Evolutionary conservation across 2,113 vertebrate species (phyloP), one percentile per base, ranked within the genome.

Genomic region (Circaetus cinerascens): DNA sequence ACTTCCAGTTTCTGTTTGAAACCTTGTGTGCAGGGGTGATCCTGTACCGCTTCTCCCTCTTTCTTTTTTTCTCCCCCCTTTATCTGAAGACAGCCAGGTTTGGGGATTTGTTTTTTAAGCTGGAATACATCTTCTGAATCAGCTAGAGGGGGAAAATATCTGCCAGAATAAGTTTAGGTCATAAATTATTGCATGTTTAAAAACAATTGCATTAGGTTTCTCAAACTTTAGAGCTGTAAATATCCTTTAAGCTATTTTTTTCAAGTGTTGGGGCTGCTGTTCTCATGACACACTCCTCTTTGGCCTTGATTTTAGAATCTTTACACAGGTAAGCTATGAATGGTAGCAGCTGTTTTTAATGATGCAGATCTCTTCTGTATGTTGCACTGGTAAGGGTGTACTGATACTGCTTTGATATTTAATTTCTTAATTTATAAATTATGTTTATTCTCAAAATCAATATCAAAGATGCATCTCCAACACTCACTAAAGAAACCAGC

Each of bases 41-140:
- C 25, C 5, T 3, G 0, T 11, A 3, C 36, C 0, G 5, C 55
- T 64, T 16, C n/a, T 60, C 5, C 16, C 4, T 29, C 10, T 1
- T 45, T 6, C 15, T 12, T 45, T 41, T 57, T 13, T 7, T 9
- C 16, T 6, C 5, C 20, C 10, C 9, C 17, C 6, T 4, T 26
- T 3, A 34, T 14, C 14, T 23, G 72, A 53, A 29, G 26, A 10
- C 1, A 8, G 17, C 3, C n/a, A 4, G 15, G 5, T 48, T 53
- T 81, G 25, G 16, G 34, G 22, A 27, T 4, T 12, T 36, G 13
- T 0, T 8, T 53, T 64, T 50, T 48, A 32, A 40, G 9, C 9
- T 63, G 71, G 20, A 45, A 7, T 63, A 3, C 10, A 6, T 21
- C 10, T 29, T 46, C 3, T 43, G 53, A 46, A 29, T 9, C 9